Percentiles rank a stretch among this genome's conserved stretches.
These are phyloP conservation scores for Papilio protenor DNA, from an alignment of 2,888 invertebrate genomes.

Conservation along the genomic window DNA sequence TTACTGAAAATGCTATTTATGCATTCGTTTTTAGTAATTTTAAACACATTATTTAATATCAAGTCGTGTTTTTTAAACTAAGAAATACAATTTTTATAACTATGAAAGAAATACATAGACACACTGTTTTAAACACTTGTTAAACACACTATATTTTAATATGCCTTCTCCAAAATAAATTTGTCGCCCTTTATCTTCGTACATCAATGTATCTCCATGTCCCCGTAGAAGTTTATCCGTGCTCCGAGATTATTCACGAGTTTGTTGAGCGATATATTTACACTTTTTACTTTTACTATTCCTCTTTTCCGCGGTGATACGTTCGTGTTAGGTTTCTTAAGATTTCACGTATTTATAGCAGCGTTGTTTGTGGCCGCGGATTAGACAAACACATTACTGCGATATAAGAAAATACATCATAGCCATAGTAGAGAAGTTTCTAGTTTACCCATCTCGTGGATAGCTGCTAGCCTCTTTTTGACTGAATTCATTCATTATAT, in stretches of 20 bases:
- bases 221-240: constrained; percentile 69
- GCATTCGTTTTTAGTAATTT: background rate
- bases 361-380: constrained; percentile 43
- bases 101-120: no score
- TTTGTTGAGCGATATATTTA: constrained; percentile 76
- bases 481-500: background rate
- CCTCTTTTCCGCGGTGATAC: constrained; percentile 54
- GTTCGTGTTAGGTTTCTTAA: constrained; percentile 56
- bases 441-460: background rate
- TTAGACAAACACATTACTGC: background rate
- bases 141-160: background rate
- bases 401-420: background rate
- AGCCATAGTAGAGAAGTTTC: background rate
- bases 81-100: no score
- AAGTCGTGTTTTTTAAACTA: no score
- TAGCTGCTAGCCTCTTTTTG: background rate
- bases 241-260: constrained; percentile 71
- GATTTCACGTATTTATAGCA: constrained; percentile 53
- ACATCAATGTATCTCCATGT: constrained; percentile 60
- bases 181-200: constrained; percentile 53
- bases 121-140: no score
- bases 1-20: no score
- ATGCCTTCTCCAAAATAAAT: constrained; percentile 49
- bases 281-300: constrained; percentile 57
- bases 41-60: background rate